Evolutionary conservation across 2,797 vertebrate species (phyloP).

Genomic region (Myotis findleyi): DNA sequence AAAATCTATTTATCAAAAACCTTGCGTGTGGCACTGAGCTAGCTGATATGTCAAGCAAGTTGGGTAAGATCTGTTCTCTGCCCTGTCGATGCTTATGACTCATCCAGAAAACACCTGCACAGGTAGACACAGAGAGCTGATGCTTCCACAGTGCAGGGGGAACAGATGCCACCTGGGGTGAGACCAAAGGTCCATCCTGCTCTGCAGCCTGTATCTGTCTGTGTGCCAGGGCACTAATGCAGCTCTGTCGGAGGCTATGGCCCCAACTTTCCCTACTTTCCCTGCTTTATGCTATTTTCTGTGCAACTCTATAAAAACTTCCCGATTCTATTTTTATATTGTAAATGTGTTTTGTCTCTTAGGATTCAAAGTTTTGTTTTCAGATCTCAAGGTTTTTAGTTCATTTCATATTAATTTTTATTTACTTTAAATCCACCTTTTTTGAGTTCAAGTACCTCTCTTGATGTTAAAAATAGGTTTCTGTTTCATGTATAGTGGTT

Average conservation of each 20-base stretch:
- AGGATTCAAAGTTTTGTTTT: not conserved
- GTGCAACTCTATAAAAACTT: not conserved
- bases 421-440: not conserved
- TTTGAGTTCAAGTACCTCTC: not conserved
- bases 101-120: not conserved
- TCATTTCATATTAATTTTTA: constrained; percentile 21
- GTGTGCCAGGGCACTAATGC: not conserved
- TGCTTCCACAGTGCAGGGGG: not conserved
- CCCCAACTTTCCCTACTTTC: not conserved
- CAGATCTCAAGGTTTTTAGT: constrained; percentile 16
- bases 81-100: not conserved
- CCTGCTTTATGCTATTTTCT: not conserved
- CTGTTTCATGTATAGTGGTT: not conserved
- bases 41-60: not conserved
- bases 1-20: constrained; percentile 36
- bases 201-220: not conserved
- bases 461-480: not conserved
- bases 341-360: constrained; percentile 27
- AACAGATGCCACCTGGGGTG: not conserved
- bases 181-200: not conserved
- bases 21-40: not conserved
- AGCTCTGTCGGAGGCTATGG: not conserved
- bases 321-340: not conserved
- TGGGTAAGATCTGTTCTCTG: not conserved
- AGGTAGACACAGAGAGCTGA: not conserved